Percentiles rank a stretch among this genome's conserved stretches.
Evolutionary conservation across 2,888 invertebrate genomes (phyloP).

Genomic region (Cheilosia vulpina): DNA sequence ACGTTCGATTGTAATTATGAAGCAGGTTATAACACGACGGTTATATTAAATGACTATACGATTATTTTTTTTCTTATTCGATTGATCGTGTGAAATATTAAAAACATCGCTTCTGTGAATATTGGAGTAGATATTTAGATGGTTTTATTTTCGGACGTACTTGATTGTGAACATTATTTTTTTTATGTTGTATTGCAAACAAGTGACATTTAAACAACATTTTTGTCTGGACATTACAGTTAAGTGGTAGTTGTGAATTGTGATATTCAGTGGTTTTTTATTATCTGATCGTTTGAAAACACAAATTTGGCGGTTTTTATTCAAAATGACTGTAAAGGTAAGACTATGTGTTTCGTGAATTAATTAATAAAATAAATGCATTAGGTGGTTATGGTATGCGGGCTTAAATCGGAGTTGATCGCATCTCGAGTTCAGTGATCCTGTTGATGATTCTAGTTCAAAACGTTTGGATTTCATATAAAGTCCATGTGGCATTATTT

Average conservation of each 20-base stretch:
- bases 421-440: not conserved
- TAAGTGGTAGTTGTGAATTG: constrained; percentile 7
- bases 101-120: not conserved
- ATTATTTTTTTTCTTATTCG: constrained; percentile 11
- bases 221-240: constrained; percentile 5
- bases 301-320: not conserved
- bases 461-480: no score
- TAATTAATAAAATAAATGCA: not conserved
- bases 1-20: constrained; percentile 69
- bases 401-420: not conserved
- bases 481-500: no score
- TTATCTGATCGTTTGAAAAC: not conserved
- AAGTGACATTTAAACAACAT: constrained; percentile 52
- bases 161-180: constrained; percentile 43
- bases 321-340: constrained; percentile 50
- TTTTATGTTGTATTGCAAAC: constrained; percentile 9
- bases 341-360: constrained; percentile 8
- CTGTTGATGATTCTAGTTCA: no score
- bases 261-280: not conserved
- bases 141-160: not conserved
- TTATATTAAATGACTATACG: constrained; percentile 39
- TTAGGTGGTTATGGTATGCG: not conserved
- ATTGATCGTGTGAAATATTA: constrained; percentile 41
- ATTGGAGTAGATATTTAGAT: not conserved
- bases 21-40: constrained; percentile 59